Base-by-base conservation (phyloP, 2,888 invertebrate species). In the Dorcus parallelipipedus region DNA sequence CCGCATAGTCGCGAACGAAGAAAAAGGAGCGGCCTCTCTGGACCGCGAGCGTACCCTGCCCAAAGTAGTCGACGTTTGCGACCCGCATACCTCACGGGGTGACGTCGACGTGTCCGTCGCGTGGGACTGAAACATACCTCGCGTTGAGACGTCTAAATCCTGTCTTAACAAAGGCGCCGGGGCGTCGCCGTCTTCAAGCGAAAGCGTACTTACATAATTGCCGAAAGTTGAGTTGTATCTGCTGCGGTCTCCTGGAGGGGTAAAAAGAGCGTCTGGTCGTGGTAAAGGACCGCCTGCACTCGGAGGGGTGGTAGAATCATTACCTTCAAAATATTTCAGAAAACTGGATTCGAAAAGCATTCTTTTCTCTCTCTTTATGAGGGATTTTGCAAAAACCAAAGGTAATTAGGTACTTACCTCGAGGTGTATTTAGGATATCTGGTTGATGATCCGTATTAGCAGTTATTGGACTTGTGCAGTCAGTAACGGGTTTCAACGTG, bases 361-460 rank as follows among this genome's bases (percentile, higher is more conserved):
- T 20, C 20, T 20, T 20, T 20, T 20, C 20, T 20, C 20, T 3
- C 3, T 20, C 20, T 20, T 20, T 20, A 3, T 20, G 20, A 20
- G 20, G 20, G 2, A 20, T 20, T n/a, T 41, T 41, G 10, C 2
- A 41, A 41, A 41, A 9, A n/a, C 41, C 3, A 41, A 5, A 41
- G 40, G 38, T 17, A 20, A 20, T 20, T 20, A 14, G 14, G 14
- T 41, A 67, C 74, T 78, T 76, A 85, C 88, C 86, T 81, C 87
- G 83, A 67, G 90, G 90, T 58, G 91, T 89, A 76, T 88, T 92
- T 65, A 93, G 82, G 70, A 93, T 92, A 76, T 93, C 79, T 56
- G 75, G 79, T 63, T 78, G 78, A 59, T 75, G 73, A 51, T 75
- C 73, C 39, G 69, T 69, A 49, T 72, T 71, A 40, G 71, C 65